Evolutionary conservation across 2,888 invertebrate genomes (phyloP), one percentile per base, ranked within the genome.

Genomic region (Metalampra italica): DNA sequence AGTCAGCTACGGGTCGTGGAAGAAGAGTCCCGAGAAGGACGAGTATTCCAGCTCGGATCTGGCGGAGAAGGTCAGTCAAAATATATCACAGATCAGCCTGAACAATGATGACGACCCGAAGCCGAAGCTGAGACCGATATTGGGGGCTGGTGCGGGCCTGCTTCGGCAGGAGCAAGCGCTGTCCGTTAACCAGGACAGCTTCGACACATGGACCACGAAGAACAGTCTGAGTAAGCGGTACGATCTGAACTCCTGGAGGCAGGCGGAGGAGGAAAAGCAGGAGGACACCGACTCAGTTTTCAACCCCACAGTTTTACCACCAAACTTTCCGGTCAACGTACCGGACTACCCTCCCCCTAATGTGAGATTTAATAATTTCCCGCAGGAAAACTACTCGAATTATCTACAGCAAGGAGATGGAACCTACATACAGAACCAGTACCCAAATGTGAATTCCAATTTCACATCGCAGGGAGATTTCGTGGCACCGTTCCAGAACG

Each of bases 1-100:
- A 67, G 87, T 88, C 0, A 76, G 72, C 47, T 89, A 88, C 41
- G 89, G 89, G 0, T 84, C 88, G 0, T 89, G 89, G 89, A 88
- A 85, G 51, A 84, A 82, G 9, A 70, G 66, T 7, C 73, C 78
- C 0, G 82, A 83, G n/a, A 80, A 81, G 7, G 78, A 78, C 0
- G 64, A 62, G 0, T 67, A 62, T 0, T 60, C 63, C 30, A 68
- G 14, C 15, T 56, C 60, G 0, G 71, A 74, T 13, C 36, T 52
- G 0, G 47, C 64, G 0, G 84, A 83, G 0, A 80, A 78, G 52
- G 60, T 78, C 0, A 62, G 70, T 1, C 79, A 73, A 13, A 84
- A 81, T 48, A n/a, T 86, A 0, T 81, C 84, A 0, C 82, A 84
- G 29, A 62, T 84, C 0, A 83, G 74, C 41, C 37, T 86, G 0